These are phyloP conservation scores for Astreopora myriophthalma DNA, from an alignment of 64 coral and sea anemone species.

Conservation along the genomic window DNA sequence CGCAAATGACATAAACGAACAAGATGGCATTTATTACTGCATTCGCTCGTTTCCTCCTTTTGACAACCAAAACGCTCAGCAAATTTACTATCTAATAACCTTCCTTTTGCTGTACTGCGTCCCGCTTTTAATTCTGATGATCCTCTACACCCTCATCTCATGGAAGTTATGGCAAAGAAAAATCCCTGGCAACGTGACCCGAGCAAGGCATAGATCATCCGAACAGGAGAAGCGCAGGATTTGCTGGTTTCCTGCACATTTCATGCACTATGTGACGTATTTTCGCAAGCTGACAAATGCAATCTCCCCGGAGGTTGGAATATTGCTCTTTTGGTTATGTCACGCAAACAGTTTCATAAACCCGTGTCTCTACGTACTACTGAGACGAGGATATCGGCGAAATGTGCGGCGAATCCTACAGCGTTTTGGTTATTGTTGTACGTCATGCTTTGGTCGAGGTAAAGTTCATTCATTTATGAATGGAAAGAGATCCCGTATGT, in stretches of 20 bases:
- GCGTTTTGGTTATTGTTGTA: background rate
- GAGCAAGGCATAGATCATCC: conserved; percentile 7
- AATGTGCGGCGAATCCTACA: background rate
- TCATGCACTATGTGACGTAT: conserved; percentile 60
- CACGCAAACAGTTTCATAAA: conserved; percentile 79
- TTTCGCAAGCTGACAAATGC: conserved; percentile 19
- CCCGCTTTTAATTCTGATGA: conserved; percentile 43
- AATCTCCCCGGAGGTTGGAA: background rate
- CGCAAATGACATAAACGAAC: background rate
- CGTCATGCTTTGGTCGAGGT: background rate
- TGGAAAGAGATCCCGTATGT: too few relatives aligned
- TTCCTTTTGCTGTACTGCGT: conserved; percentile 68
- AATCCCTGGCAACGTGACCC: conserved; percentile 31
- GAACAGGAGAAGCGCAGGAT: conserved; percentile 60
- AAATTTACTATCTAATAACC: conserved; percentile 51
- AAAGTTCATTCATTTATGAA: background rate
- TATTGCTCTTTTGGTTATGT: conserved; percentile 64
- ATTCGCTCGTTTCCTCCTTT: background rate
- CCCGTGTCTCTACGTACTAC: conserved; percentile 65
- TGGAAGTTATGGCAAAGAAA: conserved; percentile 54
- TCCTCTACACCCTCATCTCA: conserved; percentile 70
- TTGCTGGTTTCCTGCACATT: conserved; percentile 72
- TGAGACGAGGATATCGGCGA: conserved; percentile 64
- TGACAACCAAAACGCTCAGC: background rate
- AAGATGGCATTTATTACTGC: background rate